These are phyloP conservation scores for Heterodera schachtii DNA, from an alignment of 1,140 invertebrate species.

Conservation along the genomic window DNA sequence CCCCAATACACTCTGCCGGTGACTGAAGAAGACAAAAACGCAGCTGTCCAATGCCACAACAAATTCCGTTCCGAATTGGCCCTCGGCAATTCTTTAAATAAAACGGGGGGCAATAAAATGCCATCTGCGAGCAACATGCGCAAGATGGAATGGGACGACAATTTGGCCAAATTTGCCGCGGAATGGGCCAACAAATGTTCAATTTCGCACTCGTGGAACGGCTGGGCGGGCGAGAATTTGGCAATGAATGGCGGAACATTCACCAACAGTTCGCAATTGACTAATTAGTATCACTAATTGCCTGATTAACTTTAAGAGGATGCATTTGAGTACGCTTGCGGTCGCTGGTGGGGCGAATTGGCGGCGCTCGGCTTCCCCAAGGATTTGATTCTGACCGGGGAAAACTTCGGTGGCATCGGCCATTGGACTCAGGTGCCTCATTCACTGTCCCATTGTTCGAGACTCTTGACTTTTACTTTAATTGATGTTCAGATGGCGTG, in stretches of 20 bases:
- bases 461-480: no score
- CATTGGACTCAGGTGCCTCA: not conserved
- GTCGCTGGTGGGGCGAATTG: conserved; percentile 11
- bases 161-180: not conserved
- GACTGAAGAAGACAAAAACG: not conserved
- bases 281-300: not conserved
- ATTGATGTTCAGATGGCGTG: conserved; percentile 3
- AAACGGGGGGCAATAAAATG: not conserved
- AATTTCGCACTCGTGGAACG: not conserved
- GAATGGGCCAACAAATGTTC: conserved; percentile 13
- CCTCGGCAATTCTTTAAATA: not conserved
- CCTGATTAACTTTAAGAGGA: not conserved
- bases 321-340: conserved; percentile 2
- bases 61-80: not conserved
- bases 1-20: not conserved
- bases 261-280: not conserved
- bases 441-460: no score
- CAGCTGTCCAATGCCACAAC: conserved; percentile 9
- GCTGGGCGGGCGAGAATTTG: conserved; percentile 14
- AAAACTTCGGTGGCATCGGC: not conserved
- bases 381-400: not conserved
- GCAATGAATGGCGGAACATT: conserved; percentile 2
- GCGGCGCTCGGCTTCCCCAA: not conserved
- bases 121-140: not conserved
- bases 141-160: not conserved